A percentile compares a stretch with the other conserved stretches of the same genome.
phyloP scores from a whole-genome alignment of 2,888 invertebrate genomes.

The Sarcophaga variegata region DNA sequence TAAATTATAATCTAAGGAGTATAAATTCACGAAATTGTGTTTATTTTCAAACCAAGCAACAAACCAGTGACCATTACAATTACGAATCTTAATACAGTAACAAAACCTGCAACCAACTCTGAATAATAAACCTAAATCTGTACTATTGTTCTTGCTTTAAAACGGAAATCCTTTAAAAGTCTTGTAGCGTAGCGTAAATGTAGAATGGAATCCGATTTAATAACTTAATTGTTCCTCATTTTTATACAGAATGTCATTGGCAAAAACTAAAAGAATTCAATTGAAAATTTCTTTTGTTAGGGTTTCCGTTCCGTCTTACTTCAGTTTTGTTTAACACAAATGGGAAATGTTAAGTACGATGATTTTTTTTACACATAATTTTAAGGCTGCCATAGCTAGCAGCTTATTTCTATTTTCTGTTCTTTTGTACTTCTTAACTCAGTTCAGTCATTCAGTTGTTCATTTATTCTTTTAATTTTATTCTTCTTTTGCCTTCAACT shows the following conservation, averaged over 20 bases:
- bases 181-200: neutral
- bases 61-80: too few relatives aligned
- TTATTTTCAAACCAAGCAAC: too few relatives aligned
- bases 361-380: conserved; percentile 14
- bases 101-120: neutral
- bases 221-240: conserved; percentile 77
- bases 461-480: conserved; percentile 23
- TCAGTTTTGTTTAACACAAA: neutral
- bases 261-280: conserved; percentile 34
- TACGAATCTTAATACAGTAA: too few relatives aligned
- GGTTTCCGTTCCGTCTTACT: conserved; percentile 36
- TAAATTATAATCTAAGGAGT: too few relatives aligned
- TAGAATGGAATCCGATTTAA: conserved; percentile 74
- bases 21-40: too few relatives aligned
- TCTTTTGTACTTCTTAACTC: conserved; percentile 33
- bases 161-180: conserved; percentile 17
- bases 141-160: neutral
- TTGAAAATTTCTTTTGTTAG: conserved; percentile 56
- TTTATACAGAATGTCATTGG: neutral
- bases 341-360: conserved; percentile 31
- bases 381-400: conserved; percentile 35
- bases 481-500: conserved; percentile 4
- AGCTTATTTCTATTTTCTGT: conserved; percentile 35
- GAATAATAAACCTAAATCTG: conserved; percentile 7
- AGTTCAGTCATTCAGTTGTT: conserved; percentile 14